phyloP scores from a whole-genome alignment of 2,113 vertebrate genomes.

The Oncorhynchus keta region DNA sequence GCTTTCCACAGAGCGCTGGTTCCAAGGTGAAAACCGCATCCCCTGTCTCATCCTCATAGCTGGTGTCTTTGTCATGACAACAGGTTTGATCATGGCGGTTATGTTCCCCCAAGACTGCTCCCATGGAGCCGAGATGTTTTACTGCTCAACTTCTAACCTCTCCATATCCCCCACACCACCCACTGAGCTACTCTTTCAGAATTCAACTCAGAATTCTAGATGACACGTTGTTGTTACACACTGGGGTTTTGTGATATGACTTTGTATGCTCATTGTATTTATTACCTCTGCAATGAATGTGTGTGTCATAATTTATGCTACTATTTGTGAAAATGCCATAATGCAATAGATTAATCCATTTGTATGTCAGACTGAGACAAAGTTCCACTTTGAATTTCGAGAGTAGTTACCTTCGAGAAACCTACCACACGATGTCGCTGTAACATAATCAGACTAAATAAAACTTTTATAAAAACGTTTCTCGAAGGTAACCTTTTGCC shows the following conservation, averaged over 20 bases:
- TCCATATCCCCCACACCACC: slow-evolving; percentile 70
- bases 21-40: slow-evolving; percentile 78
- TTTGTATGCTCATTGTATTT: neutral
- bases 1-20: slow-evolving; percentile 82
- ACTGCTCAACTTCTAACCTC: slow-evolving; percentile 79
- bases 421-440: slow-evolving; percentile 53
- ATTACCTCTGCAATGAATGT: neutral
- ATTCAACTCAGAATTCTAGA: slow-evolving; percentile 22
- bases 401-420: neutral
- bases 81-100: slow-evolving; percentile 80
- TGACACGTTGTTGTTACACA: neutral
- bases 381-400: neutral
- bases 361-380: neutral
- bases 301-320: no score
- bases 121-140: slow-evolving; percentile 91
- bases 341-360: neutral
- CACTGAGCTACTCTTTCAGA: slow-evolving; percentile 15
- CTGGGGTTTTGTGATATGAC: neutral
- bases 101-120: slow-evolving; percentile 84
- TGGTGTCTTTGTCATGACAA: slow-evolving; percentile 84
- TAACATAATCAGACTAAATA: slow-evolving; percentile 18
- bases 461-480: neutral
- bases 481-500: neutral
- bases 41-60: slow-evolving; percentile 75
- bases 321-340: no score